A percentile compares a stretch with the other conserved stretches of the same genome.
phyloP scores from a whole-genome alignment of 2,888 invertebrate genomes.

The Neocrepidodera transversa region DNA sequence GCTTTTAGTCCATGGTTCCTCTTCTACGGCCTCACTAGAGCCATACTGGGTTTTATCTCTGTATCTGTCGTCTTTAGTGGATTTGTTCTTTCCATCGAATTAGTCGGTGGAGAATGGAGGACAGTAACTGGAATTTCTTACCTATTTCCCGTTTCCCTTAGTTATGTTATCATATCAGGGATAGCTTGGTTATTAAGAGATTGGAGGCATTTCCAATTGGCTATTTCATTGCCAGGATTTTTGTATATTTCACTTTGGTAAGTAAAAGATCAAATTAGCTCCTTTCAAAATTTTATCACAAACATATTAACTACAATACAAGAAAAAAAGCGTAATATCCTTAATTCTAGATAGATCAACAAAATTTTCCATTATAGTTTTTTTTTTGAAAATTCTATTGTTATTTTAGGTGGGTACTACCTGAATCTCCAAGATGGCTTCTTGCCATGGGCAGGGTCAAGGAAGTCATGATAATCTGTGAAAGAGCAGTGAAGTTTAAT shows the following conservation, averaged over 20 bases:
- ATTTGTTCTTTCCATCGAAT: conserved; percentile 79
- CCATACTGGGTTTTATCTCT: conserved; percentile 76
- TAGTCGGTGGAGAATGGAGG: conserved; percentile 81
- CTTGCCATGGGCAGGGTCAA: conserved; percentile 75
- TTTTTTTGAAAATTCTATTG: conserved; percentile 11
- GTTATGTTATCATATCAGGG: conserved; percentile 76
- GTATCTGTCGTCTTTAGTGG: conserved; percentile 85
- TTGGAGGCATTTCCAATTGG: conserved; percentile 76
- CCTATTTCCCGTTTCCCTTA: conserved; percentile 78
- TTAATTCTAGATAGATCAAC: too few species aligned
- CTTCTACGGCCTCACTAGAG: conserved; percentile 73
- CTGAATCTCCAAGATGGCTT: conserved; percentile 84
- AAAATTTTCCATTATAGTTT: too few species aligned
- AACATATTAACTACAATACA: too few species aligned
- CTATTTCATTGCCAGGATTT: conserved; percentile 76
- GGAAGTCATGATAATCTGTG: conserved; percentile 71
- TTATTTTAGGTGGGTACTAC: conserved; percentile 70
- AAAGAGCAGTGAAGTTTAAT: conserved; percentile 72
- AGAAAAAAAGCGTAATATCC: too few species aligned
- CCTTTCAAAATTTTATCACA: too few species aligned
- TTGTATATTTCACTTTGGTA: conserved; percentile 73
- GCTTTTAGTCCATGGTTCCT: conserved; percentile 75
- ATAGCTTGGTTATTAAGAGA: conserved; percentile 75
- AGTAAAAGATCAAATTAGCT: too few species aligned
- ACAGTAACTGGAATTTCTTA: conserved; percentile 83